Base-by-base conservation (phyloP, 2,888 invertebrate genomes). In the Lasius fuliginosus region DNA sequence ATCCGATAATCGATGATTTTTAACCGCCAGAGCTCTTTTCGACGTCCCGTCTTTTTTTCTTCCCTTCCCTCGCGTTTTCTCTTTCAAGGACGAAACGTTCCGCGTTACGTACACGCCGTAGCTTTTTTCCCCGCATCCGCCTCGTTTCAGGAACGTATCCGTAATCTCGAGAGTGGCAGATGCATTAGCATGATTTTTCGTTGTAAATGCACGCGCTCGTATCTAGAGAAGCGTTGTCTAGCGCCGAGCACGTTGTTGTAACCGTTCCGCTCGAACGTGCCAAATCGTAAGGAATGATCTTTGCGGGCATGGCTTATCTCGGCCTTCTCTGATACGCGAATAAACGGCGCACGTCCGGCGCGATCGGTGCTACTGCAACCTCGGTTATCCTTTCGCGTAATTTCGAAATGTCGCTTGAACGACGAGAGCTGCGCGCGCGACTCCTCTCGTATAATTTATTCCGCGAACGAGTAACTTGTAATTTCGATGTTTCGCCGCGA, bases 1-100 rank as follows among this genome's bases (percentile, higher is more conserved):
- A n/a, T 12, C 33, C 64, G 84, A 27, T 81, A 77, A 87, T 87
- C 83, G 82, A 75, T 56, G 83, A 87, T 88, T 87, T 83, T 88
- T 84, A 88, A 88, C 56, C 69, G 74, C 58, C 53, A 46, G 18
- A 23, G 23, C 23, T 23, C 56, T 75, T 65, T 49, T 40, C 62
- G 40, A 46, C 81, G 46, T 62, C 36, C 8, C 23, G 2, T 30
- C 8, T n/a, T 9, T 30, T 18, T 36, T 1, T 27, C 53, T n/a
- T 40, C 27, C 0, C 11, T 18, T 64, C 64, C 27, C 1, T 15
- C 46, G 12, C 23, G 9, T 18, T 0, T 8, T 64, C 27, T 42
- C 33, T 27, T 11, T 2, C 69, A 23, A 79, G 46, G 18, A 46
- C 46, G 46, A 46, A 46, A 46, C 12, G 23, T 23, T 23, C 0